These are phyloP conservation scores for Nemopilema nomurai DNA, from an alignment of 30 jellyfish, hydroid and myxozoan species.

Conservation along the genomic window DNA sequence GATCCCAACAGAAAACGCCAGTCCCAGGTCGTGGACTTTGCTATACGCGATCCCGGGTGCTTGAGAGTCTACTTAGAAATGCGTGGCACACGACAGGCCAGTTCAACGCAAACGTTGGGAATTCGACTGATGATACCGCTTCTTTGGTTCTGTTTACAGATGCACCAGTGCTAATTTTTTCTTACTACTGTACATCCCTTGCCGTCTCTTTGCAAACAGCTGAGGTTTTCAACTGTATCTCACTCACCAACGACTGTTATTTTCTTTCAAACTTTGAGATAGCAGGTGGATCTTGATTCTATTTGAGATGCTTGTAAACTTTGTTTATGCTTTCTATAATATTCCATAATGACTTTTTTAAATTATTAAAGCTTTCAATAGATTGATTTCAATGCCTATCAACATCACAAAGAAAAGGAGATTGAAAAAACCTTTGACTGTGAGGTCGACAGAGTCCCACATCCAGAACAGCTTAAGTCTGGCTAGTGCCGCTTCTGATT, in stretches of 20 bases:
- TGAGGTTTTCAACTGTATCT: not conserved
- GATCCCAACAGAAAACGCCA: too few relatives aligned
- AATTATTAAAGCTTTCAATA: constrained; percentile 35
- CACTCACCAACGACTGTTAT: not conserved
- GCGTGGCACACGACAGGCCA: too few relatives aligned
- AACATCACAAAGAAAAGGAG: constrained; percentile 13
- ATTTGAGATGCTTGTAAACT: not conserved
- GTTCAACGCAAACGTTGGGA: too few relatives aligned
- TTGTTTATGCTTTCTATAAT: constrained; percentile 3
- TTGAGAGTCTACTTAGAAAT: too few relatives aligned
- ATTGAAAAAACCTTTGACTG: not conserved
- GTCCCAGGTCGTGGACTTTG: too few relatives aligned
- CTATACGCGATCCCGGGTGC: too few relatives aligned
- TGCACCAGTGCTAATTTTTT: not conserved
- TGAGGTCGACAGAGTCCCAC: not conserved
- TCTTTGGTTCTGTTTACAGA: not conserved
- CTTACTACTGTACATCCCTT: not conserved
- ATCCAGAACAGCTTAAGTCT: constrained; percentile 8
- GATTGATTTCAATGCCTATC: constrained; percentile 14
- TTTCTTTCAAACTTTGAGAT: not conserved
- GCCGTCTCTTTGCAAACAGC: not conserved
- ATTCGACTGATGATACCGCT: too few relatives aligned
- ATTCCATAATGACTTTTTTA: not conserved
- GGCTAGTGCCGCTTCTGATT: constrained; percentile 1
- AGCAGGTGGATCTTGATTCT: constrained; percentile 19